Base-by-base conservation (phyloP, 2,113 vertebrate genomes). In the Nycticryphes semicollaris region DNA sequence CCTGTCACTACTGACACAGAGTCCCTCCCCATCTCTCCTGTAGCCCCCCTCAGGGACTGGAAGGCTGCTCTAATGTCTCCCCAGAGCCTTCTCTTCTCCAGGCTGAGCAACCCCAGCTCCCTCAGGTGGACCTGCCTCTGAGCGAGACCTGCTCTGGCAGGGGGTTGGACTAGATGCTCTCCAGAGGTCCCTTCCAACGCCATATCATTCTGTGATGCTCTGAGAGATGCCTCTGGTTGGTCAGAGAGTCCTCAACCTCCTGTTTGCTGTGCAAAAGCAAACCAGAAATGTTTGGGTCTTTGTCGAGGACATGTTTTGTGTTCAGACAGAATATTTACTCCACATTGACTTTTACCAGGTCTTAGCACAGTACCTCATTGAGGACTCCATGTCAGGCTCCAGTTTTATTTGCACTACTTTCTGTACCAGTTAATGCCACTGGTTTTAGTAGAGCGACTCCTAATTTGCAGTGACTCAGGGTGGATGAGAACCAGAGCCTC, bases 401-500 rank as follows among this genome's bases (percentile, higher is more conserved):
- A 9, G 23, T 43, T 63, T 84, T 0, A 0, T 74, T 80, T 76
- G 41, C 62, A 60, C 2, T 22, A 3, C 50, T 79, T 79, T 45
- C 63, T 82, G 1, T 47, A 30, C 63, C 54, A 50, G 45, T n/a
- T n/a, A n/a, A 1, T 47, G 27, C 63, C 54, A 50, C 41, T 72
- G 80, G 39, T 84, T 92, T 93, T 81, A 56, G 47, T 19, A 41
- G 37, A 84, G 66, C 6, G 15, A n/a, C 48, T 95, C 43, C 69
- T 89, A 64, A 64, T 88, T 48, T 92, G 48, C 47, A 56, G 56
- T 43, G 62, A 23, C 60, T 43, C 3, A 0, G 47, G 37, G 25
- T 75, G 72, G 90, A 76, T 95, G 91, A 97, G 97, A 75, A 94
- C 97, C 80, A 69, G 68, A 91, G 59, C 85, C 91, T 96, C 28